Evolutionary conservation across 37 sponge, comb jelly and placozoan species (phyloP).

Genomic region (Cladorhizidae sp.): DNA sequence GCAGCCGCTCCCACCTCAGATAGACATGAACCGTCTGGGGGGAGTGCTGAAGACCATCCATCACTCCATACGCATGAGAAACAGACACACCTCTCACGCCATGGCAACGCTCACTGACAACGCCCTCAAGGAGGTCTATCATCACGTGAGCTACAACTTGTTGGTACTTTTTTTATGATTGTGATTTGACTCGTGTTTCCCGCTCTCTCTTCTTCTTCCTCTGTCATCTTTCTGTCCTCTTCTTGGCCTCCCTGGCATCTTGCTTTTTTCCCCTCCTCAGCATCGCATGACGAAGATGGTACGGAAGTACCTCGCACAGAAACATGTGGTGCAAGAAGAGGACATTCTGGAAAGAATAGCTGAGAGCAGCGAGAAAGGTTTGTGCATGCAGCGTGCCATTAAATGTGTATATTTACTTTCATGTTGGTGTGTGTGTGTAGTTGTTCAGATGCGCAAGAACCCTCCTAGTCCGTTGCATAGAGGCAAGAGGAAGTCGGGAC

Average conservation of each 20-base stretch:
- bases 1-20: slow-evolving; percentile 64
- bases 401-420: background rate
- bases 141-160: slow-evolving; percentile 33
- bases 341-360: slow-evolving; percentile 57
- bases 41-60: slow-evolving; percentile 60
- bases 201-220: background rate
- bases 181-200: background rate
- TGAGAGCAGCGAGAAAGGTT: slow-evolving; percentile 67
- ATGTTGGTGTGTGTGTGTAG: background rate
- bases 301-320: slow-evolving; percentile 43
- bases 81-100: slow-evolving; percentile 30
- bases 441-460: slow-evolving; percentile 51
- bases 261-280: slow-evolving; percentile 11
- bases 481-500: slow-evolving; percentile 37
- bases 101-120: slow-evolving; percentile 52
- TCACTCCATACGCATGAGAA: slow-evolving; percentile 52
- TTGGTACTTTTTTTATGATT: background rate
- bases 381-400: background rate
- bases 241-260: background rate
- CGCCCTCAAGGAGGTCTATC: slow-evolving; percentile 64
- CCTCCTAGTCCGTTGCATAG: slow-evolving; percentile 58
- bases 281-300: slow-evolving; percentile 72
- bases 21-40: slow-evolving; percentile 57
- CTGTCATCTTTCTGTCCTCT: background rate
- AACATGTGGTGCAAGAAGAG: slow-evolving; percentile 62